A percentile compares a stretch with the other conserved stretches of the same genome.
Evolutionary conservation across 2,113 vertebrate species (phyloP).

Genomic region (Panurus biarmicus): DNA sequence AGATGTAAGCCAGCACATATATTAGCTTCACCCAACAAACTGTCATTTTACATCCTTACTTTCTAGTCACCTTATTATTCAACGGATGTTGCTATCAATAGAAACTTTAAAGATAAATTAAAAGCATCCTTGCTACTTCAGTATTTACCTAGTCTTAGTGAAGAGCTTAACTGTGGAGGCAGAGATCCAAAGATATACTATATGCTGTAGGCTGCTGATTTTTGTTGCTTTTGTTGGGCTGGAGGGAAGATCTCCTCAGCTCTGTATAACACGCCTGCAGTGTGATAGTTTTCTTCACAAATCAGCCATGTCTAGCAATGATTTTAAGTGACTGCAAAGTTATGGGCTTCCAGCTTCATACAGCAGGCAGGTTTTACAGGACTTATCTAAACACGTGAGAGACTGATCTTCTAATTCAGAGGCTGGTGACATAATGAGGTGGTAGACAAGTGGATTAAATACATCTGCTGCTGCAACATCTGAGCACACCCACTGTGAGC

Average conservation of each 20-base stretch:
- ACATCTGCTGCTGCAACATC: background rate
- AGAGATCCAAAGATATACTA: background rate
- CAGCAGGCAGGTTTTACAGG: background rate
- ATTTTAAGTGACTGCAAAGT: background rate
- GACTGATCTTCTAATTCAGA: background rate
- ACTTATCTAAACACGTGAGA: background rate
- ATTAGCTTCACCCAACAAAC: background rate
- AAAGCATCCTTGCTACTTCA: background rate
- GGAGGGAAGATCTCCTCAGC: background rate
- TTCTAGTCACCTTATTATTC: background rate
- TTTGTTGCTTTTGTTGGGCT: background rate
- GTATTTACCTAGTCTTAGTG: background rate
- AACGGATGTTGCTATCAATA: background rate
- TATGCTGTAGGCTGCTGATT: background rate
- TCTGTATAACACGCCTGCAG: background rate
- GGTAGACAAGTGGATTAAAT: background rate
- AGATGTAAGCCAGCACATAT: background rate
- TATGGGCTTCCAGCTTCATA: background rate
- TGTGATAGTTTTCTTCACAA: background rate
- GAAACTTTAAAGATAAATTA: background rate
- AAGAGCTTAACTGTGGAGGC: background rate
- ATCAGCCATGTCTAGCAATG: background rate
- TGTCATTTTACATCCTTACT: background rate
- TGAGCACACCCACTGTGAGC: background rate
- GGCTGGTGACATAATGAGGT: background rate